A percentile compares a stretch with the other conserved stretches of the same genome.
These are phyloP conservation scores for Cosmorhoe ocellata DNA, from an alignment of 2,888 invertebrate genomes.

Conservation along the genomic window DNA sequence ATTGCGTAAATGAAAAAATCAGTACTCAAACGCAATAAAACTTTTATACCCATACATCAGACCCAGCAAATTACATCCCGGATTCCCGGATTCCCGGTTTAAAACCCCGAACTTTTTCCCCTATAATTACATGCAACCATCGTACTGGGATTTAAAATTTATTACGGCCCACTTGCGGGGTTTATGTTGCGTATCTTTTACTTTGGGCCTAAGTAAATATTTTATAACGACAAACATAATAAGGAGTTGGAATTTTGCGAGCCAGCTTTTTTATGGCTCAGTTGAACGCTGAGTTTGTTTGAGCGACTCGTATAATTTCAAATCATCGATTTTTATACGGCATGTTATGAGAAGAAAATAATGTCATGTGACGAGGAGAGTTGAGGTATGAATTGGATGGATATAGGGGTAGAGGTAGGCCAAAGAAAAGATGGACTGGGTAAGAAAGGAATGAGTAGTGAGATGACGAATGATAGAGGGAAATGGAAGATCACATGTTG, in stretches of 20 bases:
- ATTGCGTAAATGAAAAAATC: conserved; percentile 9
- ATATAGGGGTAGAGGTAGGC: too few species aligned
- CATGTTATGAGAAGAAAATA: too few species aligned
- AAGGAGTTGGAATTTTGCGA: conserved; percentile 37
- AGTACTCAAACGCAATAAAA: conserved; percentile 15
- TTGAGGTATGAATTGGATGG: too few species aligned
- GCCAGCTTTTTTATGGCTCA: conserved; percentile 30
- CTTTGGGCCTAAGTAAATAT: conserved; percentile 46
- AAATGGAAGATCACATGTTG: too few species aligned
- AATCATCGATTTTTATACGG: too few species aligned
- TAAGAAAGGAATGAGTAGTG: too few species aligned
- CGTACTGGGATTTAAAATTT: conserved; percentile 39
- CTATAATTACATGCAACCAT: conserved; percentile 40
- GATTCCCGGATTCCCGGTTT: neutral
- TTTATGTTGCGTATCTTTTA: conserved; percentile 36
- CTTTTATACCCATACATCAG: conserved; percentile 17
- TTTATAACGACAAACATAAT: conserved; percentile 43
- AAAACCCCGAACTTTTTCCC: conserved; percentile 20
- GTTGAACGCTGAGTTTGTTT: conserved; percentile 10
- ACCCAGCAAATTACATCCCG: conserved; percentile 11
- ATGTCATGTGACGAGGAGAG: too few species aligned
- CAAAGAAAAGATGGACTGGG: too few species aligned
- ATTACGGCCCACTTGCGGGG: conserved; percentile 31
- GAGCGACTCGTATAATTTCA: neutral
- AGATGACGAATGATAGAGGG: too few species aligned